These are phyloP conservation scores for Florisuga fusca DNA, from an alignment of 2,797 vertebrate genomes.

Conservation along the genomic window DNA sequence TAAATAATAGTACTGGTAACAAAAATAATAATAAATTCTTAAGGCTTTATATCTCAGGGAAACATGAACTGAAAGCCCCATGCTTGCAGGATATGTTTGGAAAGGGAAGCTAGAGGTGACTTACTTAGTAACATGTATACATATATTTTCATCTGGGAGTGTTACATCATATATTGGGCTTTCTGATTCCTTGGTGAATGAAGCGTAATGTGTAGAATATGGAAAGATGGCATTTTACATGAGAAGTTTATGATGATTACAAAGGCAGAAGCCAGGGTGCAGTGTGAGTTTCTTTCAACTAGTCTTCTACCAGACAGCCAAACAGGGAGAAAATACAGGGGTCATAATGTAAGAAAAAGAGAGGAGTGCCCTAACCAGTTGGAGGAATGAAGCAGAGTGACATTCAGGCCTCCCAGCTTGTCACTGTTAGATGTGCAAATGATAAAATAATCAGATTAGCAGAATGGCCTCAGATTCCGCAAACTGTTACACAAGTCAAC, in stretches of 20 bases:
- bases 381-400: not conserved
- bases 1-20: not conserved
- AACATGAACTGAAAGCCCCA: not conserved
- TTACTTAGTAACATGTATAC: not conserved
- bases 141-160: not conserved
- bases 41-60: not conserved
- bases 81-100: not conserved
- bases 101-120: not conserved
- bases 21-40: not conserved
- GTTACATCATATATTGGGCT: not conserved
- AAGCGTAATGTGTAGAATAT: not conserved
- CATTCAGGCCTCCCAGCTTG: not conserved
- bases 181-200: not conserved
- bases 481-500: conserved; percentile 19
- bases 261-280: not conserved
- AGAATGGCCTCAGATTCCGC: not conserved
- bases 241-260: not conserved
- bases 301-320: not conserved
- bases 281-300: not conserved
- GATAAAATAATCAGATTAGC: not conserved
- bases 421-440: not conserved
- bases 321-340: not conserved
- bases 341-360: not conserved
- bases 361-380: not conserved
- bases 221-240: not conserved